phyloP scores from a whole-genome alignment of 2,797 vertebrate genomes.

The Pangasius mekongensis region DNA sequence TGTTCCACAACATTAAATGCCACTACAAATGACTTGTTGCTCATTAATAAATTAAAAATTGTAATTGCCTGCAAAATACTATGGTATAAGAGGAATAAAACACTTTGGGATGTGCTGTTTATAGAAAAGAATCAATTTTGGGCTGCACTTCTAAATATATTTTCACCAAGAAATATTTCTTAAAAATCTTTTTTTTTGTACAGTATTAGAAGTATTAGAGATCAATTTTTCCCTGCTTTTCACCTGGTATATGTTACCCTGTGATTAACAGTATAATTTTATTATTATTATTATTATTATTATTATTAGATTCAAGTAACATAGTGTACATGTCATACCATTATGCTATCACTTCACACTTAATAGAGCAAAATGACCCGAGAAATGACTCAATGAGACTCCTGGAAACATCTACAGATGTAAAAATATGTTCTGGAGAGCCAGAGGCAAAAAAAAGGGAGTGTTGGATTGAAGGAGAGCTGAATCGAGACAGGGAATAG shows the following conservation, averaged over 20 bases:
- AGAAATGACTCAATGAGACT: neutral
- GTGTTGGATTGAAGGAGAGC: neutral
- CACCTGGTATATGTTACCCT: neutral
- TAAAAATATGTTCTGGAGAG: neutral
- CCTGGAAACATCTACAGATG: neutral
- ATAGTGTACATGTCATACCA: neutral
- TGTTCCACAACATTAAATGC: neutral
- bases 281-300: too few relatives aligned
- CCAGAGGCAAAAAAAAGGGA: slow-evolving; percentile 2
- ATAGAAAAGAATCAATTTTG: neutral
- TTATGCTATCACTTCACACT: neutral
- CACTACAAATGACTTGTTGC: neutral
- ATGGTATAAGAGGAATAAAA: too few relatives aligned
- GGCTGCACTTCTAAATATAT: neutral
- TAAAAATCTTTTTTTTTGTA: neutral
- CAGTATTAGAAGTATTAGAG: neutral
- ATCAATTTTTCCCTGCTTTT: neutral
- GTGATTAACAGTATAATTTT: neutral
- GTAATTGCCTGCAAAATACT: too few relatives aligned
- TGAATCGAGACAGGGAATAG: slow-evolving; percentile 63
- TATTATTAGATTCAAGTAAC: neutral
- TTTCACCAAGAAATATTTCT: neutral
- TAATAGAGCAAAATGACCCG: neutral
- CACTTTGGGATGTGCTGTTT: too few relatives aligned
- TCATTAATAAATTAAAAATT: neutral